A percentile compares a stretch with the other conserved stretches of the same genome.
These are phyloP conservation scores for Acanthurus lineatus DNA, from an alignment of 2,797 vertebrate genomes.

Conservation along the genomic window DNA sequence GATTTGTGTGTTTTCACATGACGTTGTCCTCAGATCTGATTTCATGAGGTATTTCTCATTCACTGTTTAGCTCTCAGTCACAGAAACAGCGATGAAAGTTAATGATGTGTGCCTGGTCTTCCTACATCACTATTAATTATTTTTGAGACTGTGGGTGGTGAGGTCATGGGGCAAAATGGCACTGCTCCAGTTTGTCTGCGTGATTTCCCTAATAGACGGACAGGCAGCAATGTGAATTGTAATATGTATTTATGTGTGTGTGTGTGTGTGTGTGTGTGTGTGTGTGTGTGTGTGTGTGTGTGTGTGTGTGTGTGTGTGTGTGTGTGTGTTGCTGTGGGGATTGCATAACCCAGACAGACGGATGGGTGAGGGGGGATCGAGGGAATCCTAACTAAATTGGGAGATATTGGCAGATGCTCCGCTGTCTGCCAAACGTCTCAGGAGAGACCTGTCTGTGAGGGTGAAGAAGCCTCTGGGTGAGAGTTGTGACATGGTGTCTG, in stretches of 20 bases:
- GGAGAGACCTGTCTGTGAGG: conserved; percentile 20
- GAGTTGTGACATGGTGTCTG: conserved; percentile 19
- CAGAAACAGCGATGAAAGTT: conserved; percentile 52
- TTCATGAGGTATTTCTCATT: conserved; percentile 59
- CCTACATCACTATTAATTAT: conserved; percentile 64
- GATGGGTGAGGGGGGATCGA: conserved; percentile 45
- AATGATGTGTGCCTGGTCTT: conserved; percentile 56
- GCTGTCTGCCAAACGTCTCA: conserved; percentile 60
- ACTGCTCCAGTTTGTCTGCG: conserved; percentile 51
- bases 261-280: background rate
- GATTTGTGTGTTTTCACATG: conserved; percentile 33
- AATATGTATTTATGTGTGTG: conserved; percentile 18
- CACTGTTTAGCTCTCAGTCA: conserved; percentile 58
- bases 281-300: background rate
- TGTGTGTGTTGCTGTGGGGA: conserved; percentile 17
- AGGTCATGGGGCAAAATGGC: conserved; percentile 65
- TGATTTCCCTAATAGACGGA: conserved; percentile 64
- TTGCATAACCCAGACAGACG: conserved; percentile 54
- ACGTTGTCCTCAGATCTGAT: conserved; percentile 67
- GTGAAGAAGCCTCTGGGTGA: conserved; percentile 24
- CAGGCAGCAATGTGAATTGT: conserved; percentile 34
- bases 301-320: background rate
- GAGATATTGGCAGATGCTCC: conserved; percentile 75
- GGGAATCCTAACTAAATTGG: conserved; percentile 71
- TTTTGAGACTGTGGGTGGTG: conserved; percentile 57